Base-by-base conservation (phyloP, 2,797 vertebrate genomes). In the Sebastes oblongus region DNA sequence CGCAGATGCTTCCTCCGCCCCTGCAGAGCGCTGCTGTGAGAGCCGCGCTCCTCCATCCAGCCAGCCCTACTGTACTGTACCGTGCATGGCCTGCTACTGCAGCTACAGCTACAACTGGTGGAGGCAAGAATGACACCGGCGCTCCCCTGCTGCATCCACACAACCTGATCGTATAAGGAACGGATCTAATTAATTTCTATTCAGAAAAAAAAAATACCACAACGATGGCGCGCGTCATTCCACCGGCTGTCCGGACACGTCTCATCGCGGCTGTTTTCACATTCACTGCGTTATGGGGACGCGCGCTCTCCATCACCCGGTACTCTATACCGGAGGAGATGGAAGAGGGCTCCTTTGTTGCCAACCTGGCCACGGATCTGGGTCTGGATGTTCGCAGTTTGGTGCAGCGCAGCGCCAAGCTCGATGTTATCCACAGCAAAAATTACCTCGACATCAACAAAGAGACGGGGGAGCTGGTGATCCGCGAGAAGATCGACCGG, bases 241-340 rank as follows among this genome's bases (percentile, higher is more conserved):
- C 87, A 76, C 71, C 78, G 72, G 20, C 20, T 52, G 56, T 27
- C 75, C 73, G 92, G 84, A 89, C 90, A 80, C 88, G 76, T 8
- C 30, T 75, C 58, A 66, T 79, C 66, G 78, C 24, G 76, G 77
- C 83, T 46, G 75, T 79, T 71, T 74, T 94, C 20, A 34, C 92
- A 27, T 91, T 95, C 72, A 34, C 72, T 27, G 87, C 89, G 42
- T 82, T 95, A n/a, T 96, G 95, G 92, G 87, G 90, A 60, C 77
- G 79, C 12, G 91, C 90, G 77, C 92, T 91, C 20, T 91, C 93
- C 69, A 93, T 96, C 74, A 93, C 93, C 55, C 94, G 96, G 9
- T 96, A 97, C 91, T 97, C 96, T n/a, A 93, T 96, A 70, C 95
- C 95, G 56, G 96, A 97, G 88, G 96, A 97, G 88, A 95, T 96